Percentiles rank a stretch among this genome's conserved stretches.
phyloP scores from a whole-genome alignment of 2,888 invertebrate genomes.

The Heterodera filipjevi region DNA sequence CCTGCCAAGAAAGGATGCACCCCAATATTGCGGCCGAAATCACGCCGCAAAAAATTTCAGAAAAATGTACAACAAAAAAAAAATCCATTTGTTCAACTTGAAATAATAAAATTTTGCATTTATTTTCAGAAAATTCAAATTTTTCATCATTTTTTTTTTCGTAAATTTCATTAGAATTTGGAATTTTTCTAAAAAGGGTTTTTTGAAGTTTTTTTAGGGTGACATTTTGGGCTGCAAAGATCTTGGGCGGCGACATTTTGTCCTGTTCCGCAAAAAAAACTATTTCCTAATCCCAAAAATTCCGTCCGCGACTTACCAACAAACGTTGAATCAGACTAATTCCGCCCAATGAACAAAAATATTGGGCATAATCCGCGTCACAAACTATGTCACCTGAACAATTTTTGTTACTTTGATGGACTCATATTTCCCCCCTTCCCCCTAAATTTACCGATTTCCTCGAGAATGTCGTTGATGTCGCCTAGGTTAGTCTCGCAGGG shows the following conservation, averaged over 20 bases:
- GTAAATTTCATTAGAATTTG: too few species aligned
- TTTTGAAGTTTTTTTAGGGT: too few species aligned
- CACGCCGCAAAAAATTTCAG: too few species aligned
- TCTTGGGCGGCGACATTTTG: not conserved
- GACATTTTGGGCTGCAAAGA: too few species aligned
- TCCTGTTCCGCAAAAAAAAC: not conserved
- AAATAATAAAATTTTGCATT: too few species aligned
- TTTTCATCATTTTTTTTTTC: too few species aligned
- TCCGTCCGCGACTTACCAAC: slow-evolving; percentile 18
- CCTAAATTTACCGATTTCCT: slow-evolving; percentile 18
- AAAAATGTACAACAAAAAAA: too few species aligned
- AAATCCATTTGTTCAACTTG: too few species aligned
- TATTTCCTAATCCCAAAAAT: not conserved
- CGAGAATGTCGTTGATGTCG: slow-evolving; percentile 26
- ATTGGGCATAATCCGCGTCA: slow-evolving; percentile 39
- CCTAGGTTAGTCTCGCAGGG: slow-evolving; percentile 21
- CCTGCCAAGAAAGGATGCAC: too few species aligned
- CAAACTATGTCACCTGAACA: slow-evolving; percentile 37
- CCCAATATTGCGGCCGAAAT: too few species aligned
- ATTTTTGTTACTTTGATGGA: not conserved
- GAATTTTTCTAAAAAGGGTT: too few species aligned
- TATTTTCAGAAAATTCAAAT: too few species aligned
- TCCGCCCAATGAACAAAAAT: slow-evolving; percentile 39
- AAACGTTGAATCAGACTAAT: slow-evolving; percentile 33
- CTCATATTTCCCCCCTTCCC: not conserved